These are phyloP conservation scores for Pogonophryne albipinna DNA, from an alignment of 2,797 vertebrate genomes.

Conservation along the genomic window DNA sequence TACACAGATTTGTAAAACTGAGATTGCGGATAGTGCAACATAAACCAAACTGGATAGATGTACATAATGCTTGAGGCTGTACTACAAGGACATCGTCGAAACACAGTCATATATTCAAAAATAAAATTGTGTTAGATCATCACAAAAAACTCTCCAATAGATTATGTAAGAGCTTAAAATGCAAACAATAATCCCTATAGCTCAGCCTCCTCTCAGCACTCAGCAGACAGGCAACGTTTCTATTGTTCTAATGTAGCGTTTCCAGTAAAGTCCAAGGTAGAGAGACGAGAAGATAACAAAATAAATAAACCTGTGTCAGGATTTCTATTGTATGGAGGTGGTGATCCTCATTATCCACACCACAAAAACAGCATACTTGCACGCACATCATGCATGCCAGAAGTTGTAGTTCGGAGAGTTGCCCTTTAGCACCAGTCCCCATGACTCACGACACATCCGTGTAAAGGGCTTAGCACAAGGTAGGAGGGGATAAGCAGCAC, in stretches of 20 bases:
- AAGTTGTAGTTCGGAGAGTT: slow-evolving; percentile 29
- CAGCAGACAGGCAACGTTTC: slow-evolving; percentile 41
- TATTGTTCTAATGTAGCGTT: slow-evolving; percentile 31
- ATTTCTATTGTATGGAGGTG: slow-evolving; percentile 28
- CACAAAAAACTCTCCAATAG: slow-evolving; percentile 35
- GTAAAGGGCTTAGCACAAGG: slow-evolving; percentile 80
- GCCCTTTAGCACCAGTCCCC: slow-evolving; percentile 54
- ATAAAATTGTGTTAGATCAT: slow-evolving; percentile 36
- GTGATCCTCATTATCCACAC: slow-evolving; percentile 22
- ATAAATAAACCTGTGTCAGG: slow-evolving; percentile 6
- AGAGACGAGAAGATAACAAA: slow-evolving; percentile 25
- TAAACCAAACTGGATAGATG: slow-evolving; percentile 11
- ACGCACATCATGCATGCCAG: slow-evolving; percentile 12
- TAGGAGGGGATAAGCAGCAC: slow-evolving; percentile 80
- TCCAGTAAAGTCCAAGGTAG: slow-evolving; percentile 26
- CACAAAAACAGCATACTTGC: slow-evolving; percentile 3
- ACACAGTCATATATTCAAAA: slow-evolving; percentile 8
- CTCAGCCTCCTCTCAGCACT: slow-evolving; percentile 47
- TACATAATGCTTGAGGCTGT: background rate
- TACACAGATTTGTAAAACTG: slow-evolving; percentile 9
- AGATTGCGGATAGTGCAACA: slow-evolving; percentile 3
- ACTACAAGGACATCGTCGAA: slow-evolving; percentile 6
- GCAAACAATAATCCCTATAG: slow-evolving; percentile 46
- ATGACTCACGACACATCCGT: slow-evolving; percentile 81
- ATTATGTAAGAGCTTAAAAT: slow-evolving; percentile 57